Base-by-base conservation (phyloP, 1,140 invertebrate species). In the Panulirus ornatus region DNA sequence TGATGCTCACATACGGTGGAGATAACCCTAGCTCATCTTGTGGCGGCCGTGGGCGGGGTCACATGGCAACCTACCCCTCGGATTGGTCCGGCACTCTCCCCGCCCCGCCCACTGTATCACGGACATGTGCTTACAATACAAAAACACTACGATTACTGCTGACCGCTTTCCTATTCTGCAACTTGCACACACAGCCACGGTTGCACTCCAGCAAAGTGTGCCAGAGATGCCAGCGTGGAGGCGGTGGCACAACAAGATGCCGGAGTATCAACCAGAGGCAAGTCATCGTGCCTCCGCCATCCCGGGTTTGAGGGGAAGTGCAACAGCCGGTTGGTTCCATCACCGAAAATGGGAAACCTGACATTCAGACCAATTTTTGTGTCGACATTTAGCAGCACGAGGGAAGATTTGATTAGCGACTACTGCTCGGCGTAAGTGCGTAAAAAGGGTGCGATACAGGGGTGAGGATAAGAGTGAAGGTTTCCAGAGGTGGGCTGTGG, bases 271-370 rank as follows among this genome's bases (percentile, higher is more conserved):
- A 51, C 9, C 38, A 5, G 76, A 22, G 58, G 42, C 19, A 71
- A n/a, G 63, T 71, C 66, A 63, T 89, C 87, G 63, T 40, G 34
- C 84, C 84, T 82, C 78, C 42, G 79, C 78, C 87, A 82, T 40
- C 44, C 44, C 47, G 75, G 54, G 38, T 27, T 58, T 42, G 87
- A 89, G 87, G 87, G 87, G 87, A 89, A 89, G 87, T 89, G 87
- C 87, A 89, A 89, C 87, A 89, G 87, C 87, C 87, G 87, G 87
- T 89, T 89, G 42, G 70, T 82, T 82, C 79, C 87, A 89, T 89
- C 87, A 83, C 87, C 79, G 87, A 89, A 89, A 89, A 89, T 89
- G 87, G 78, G 87, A 89, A 89, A 89, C 87, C 87, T 89, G 87
- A 89, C 87, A 89, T 89, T 89, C 79, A 83, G 51, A 89, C 78